Percentiles rank a stretch among this genome's conserved stretches.
These are phyloP conservation scores for Tragelaphus imberbis DNA, from an alignment of 2,113 vertebrate species.

Conservation along the genomic window DNA sequence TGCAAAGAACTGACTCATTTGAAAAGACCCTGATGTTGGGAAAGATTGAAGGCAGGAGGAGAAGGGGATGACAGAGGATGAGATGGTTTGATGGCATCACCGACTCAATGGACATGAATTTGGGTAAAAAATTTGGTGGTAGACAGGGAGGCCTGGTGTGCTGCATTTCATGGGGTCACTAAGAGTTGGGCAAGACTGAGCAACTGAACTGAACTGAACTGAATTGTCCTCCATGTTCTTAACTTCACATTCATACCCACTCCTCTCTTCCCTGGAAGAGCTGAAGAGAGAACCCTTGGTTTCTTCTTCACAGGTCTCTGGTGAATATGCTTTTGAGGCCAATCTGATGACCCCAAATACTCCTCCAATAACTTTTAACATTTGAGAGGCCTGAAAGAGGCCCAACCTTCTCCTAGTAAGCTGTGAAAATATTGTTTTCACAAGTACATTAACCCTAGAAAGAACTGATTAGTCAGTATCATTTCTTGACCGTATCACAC, in stretches of 20 bases:
- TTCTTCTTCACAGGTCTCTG: background rate
- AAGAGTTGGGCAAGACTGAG: background rate
- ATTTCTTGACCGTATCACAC: background rate
- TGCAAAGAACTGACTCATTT: background rate
- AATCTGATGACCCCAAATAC: background rate
- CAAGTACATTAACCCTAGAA: background rate
- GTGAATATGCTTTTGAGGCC: background rate
- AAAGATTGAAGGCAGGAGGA: background rate
- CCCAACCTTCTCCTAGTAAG: background rate
- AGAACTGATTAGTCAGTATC: background rate
- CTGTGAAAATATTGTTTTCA: background rate
- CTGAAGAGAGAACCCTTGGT: background rate
- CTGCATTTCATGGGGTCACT: rapidly evolving
- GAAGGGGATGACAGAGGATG: background rate
- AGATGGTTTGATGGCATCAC: background rate
- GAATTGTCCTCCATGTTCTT: background rate
- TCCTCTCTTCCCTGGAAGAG: background rate
- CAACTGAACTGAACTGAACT: background rate
- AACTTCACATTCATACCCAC: background rate
- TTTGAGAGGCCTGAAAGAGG: background rate
- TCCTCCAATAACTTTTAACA: background rate
- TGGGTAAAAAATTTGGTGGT: background rate
- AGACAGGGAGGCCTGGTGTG: background rate
- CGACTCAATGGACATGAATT: background rate
- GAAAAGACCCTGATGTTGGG: background rate